Evolutionary conservation across 2,797 vertebrate genomes (phyloP), one percentile per base, ranked within the genome.

Genomic region (Oophaga sylvatica): DNA sequence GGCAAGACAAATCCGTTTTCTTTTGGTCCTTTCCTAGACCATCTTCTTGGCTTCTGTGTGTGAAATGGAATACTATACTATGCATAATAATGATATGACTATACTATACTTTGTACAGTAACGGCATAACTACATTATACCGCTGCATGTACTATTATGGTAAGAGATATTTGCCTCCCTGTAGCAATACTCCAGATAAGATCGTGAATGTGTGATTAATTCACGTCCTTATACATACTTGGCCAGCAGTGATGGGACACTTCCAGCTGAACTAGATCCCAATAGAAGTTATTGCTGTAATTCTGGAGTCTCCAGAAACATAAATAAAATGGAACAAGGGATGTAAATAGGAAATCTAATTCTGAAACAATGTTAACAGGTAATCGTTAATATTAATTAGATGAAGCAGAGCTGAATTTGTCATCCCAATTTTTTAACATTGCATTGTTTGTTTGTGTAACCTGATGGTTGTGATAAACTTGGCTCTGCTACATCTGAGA

Each of bases 261-360:
- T 26, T 65, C 80, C 80, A 81, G 80, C 29, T 81, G 62, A 65
- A 81, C 62, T n/a, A 17, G 60, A 67, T 65, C 62, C 80, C 13
- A 67, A n/a, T 80, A 60, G 26, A 29, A 17, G 26, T 62, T 22
- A 45, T 60, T 26, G 26, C 26, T 26, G 26, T 22, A 63, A 26
- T 31, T 19, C 71, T 62, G 57, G 56, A 31, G 78, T 35, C 75
- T 77, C 75, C 20, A 45, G 75, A 9, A 77, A 77, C 75, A 75
- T 75, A 77, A 77, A 77, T 45, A 26, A 7, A n/a, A 75, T 77
- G 13, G 35, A 26, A 11, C 7, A 8, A 48, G 26, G 7, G 75
- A 8, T 56, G 45, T 53, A 77, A 41, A 73, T 41, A 45, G 70
- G 70, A 73, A 73, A 75, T 75, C 41, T 75, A 77, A 77, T 77